Percentiles rank a stretch among this genome's conserved stretches.
Conservation (phyloP, 2,113 vertebrate species). For the Ptilonorhynchus violaceus region DNA sequence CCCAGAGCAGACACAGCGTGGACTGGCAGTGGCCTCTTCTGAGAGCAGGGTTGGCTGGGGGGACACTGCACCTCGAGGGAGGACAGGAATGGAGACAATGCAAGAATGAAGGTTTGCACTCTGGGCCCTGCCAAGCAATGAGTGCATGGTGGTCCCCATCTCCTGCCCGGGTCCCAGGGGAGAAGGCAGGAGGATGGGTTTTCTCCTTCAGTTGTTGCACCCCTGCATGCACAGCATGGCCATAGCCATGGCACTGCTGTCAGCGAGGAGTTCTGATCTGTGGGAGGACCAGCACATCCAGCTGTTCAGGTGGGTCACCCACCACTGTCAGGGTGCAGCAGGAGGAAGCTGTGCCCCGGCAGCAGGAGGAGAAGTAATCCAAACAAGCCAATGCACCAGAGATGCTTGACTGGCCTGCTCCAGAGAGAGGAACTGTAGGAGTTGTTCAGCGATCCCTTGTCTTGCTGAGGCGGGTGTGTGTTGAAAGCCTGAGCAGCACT, state of each 20-base stretch:
- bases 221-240: accelerated
- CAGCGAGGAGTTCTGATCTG: accelerated
- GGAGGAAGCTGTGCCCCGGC: neutral
- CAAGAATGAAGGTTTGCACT: neutral
- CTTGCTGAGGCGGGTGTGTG: neutral
- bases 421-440: neutral
- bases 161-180: neutral
- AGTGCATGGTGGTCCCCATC: neutral
- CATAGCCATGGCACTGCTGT: accelerated
- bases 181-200: neutral
- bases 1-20: neutral
- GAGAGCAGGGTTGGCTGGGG: neutral
- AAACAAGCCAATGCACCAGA: neutral
- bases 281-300: accelerated
- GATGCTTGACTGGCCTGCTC: neutral
- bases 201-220: neutral
- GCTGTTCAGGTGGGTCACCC: accelerated
- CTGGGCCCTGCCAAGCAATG: accelerated
- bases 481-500: neutral
- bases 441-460: neutral
- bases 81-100: accelerated
- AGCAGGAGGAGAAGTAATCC: neutral
- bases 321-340: neutral
- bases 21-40: neutral
- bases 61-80: too few relatives aligned